Base-by-base conservation (phyloP, 2,797 vertebrate species). In the Manis pentadactyla region DNA sequence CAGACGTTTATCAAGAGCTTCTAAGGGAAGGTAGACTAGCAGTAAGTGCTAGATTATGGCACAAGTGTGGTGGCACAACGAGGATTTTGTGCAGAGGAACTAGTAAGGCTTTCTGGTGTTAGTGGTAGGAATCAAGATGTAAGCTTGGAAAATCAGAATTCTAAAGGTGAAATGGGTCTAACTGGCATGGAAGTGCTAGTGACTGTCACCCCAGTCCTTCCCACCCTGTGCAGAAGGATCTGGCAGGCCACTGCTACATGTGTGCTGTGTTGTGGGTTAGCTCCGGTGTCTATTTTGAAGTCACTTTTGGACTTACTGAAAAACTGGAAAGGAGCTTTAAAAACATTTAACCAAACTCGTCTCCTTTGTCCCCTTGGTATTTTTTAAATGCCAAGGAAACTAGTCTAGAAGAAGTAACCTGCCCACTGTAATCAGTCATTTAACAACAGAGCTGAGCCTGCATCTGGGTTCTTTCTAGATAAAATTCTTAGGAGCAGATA, bases 351-450 rank as follows among this genome's bases (percentile, higher is more conserved):
- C 63, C 46, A 7, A 37, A 64, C 3, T 71, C 27, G 17, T 46
- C 17, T 51, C 88, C 4, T 61, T 79, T 82, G 31, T 55, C 15
- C 15, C 37, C 21, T 37, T 17, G 6, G 15, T 17, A 77, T 53
- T 92, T 81, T 83, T 39, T 77, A 88, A 83, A 63, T 10, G 31
- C 46, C 11, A 46, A 92, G 31, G 59, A 63, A 23, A 73, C 37
- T 46, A 6, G 31, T 55, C 39, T n/a, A 46, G 75, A 46, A 61
- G 34, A 77, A 83, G 25, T 21, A 8, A 61, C 27, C 37, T 18
- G 13, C 49, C 34, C 34, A 27, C 0, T 2, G 15, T 49, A 63
- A 55, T 14, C 18, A 57, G 13, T 25, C 18, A 4, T 23, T 83
- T 77, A 46, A 63, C 19, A n/a, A 61, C 15, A 71, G 31, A 55